Conservation (phyloP, 2,888 invertebrate genomes). For the Clepsis dumicolana region DNA sequence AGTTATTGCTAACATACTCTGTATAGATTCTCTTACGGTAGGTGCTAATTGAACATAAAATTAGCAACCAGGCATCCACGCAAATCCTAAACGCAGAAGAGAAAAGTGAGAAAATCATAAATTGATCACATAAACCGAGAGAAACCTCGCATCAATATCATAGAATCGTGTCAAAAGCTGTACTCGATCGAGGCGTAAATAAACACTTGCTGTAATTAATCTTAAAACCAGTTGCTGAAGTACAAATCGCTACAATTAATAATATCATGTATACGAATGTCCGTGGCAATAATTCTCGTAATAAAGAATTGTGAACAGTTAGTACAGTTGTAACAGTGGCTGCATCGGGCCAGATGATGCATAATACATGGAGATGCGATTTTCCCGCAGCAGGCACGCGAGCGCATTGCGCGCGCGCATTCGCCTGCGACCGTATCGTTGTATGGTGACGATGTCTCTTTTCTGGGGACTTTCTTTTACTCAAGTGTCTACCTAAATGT, state of each 20-base stretch:
- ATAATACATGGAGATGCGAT: slow-evolving; percentile 72
- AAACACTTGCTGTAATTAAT: slow-evolving; percentile 23
- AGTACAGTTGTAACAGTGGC: slow-evolving; percentile 58
- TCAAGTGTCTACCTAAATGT: slow-evolving; percentile 33
- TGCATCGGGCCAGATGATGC: slow-evolving; percentile 52
- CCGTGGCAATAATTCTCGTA: slow-evolving; percentile 30
- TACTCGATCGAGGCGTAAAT: slow-evolving; percentile 10
- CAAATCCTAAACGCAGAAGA: slow-evolving; percentile 12
- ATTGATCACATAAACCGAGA: slow-evolving; percentile 29
- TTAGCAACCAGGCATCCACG: slow-evolving; percentile 8
- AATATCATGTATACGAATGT: slow-evolving; percentile 6
- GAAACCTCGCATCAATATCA: slow-evolving; percentile 36
- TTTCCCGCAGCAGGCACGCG: slow-evolving; percentile 67
- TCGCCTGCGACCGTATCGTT: slow-evolving; percentile 65
- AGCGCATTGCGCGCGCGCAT: slow-evolving; percentile 69
- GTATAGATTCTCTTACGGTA: not conserved
- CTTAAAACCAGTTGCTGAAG: slow-evolving; percentile 23
- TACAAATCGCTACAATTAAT: slow-evolving; percentile 25
- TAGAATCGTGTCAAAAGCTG: slow-evolving; percentile 29
- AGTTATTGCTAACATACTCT: not conserved
- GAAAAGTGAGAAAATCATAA: slow-evolving; percentile 33
- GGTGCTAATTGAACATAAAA: slow-evolving; percentile 20
- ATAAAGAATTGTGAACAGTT: slow-evolving; percentile 39
- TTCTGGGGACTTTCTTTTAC: slow-evolving; percentile 73
- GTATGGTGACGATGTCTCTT: slow-evolving; percentile 60